Percentiles rank a stretch among this genome's conserved stretches.
phyloP scores from a whole-genome alignment of 1,140 invertebrate species.

The Drosophila pectinifera region DNA sequence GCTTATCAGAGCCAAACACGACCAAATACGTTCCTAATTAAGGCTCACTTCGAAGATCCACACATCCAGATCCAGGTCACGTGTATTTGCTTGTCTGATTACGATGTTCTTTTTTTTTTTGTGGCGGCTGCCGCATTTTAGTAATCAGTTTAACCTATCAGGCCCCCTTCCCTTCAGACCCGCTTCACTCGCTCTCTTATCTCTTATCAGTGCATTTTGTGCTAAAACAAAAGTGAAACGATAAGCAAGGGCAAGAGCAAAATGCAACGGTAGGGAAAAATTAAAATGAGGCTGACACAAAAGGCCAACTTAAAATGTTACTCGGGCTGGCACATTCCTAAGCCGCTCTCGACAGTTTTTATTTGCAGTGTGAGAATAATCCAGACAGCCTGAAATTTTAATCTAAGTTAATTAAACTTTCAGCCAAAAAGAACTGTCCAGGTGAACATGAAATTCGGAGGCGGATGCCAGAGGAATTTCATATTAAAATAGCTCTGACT shows the following conservation, averaged over 20 bases:
- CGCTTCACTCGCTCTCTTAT: conserved; percentile 16
- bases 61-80: conserved; percentile 63
- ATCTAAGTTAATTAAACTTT: conserved; percentile 33
- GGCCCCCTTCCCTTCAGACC: not conserved
- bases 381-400: conserved; percentile 38
- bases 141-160: conserved; percentile 33
- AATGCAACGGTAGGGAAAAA: conserved; percentile 17
- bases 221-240: conserved; percentile 51
- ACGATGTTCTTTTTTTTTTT: conserved; percentile 27
- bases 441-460: conserved; percentile 16
- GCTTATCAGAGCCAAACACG: conserved; percentile 45
- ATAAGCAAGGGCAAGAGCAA: conserved; percentile 49
- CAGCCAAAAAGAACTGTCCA: conserved; percentile 21
- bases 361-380: not conserved
- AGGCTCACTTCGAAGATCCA: conserved; percentile 22
- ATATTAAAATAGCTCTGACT: conserved; percentile 15
- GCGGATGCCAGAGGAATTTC: conserved; percentile 19
- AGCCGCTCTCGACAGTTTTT: conserved; percentile 8
- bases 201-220: conserved; percentile 35
- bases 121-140: conserved; percentile 34
- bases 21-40: conserved; percentile 50
- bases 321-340: conserved; percentile 14
- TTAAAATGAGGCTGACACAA: conserved; percentile 17
- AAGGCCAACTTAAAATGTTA: conserved; percentile 32
- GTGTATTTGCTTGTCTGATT: conserved; percentile 67